Evolutionary conservation across 2,888 invertebrate genomes (phyloP), one percentile per base, ranked within the genome.

Genomic region (Leptinotarsa peninsularis): DNA sequence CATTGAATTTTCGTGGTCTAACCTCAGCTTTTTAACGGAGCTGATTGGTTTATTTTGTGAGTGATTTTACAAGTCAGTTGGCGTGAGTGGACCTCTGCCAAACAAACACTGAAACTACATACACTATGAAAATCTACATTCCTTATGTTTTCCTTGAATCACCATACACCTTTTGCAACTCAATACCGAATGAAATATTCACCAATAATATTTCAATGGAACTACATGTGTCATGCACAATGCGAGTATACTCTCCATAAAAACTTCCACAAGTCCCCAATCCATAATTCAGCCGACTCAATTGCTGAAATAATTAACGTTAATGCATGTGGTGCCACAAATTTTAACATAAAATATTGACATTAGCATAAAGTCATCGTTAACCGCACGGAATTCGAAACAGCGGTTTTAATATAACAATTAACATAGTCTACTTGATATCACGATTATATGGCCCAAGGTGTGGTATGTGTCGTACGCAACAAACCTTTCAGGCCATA

Each of bases 361-460:
- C 78, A 81, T 82, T 81, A 81, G 81, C 81, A 83, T 84, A 82
- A 82, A 83, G 81, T 81, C 79, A 80, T 82, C 81, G 79, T 83
- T 81, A 82, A 80, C 80, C 78, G 80, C 80, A 79, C 78, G 78
- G 80, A 82, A 83, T 83, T 81, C 80, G 81, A 80, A 80, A 80
- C 79, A 76, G 76, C 75, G 72, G 76, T 76, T 79, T 74, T 70
- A 54, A 74, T 79, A 79, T 79, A 80, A 82, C 82, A 83, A 82
- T 84, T 82, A 83, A 82, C 82, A 63, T 66, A n/a, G 50, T 66
- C 66, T 18, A 71, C 70, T 66, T 23, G 49, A 56, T 63, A 49
- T 33, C 63, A 33, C 63, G 63, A 43, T 63, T 63, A 63, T 43
- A 33, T 63, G 63, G 63, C 63, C 63, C 63, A 63, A 63, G 63